phyloP scores from a whole-genome alignment of 2,113 vertebrate species.

The Hippocampus barbouri region DNA sequence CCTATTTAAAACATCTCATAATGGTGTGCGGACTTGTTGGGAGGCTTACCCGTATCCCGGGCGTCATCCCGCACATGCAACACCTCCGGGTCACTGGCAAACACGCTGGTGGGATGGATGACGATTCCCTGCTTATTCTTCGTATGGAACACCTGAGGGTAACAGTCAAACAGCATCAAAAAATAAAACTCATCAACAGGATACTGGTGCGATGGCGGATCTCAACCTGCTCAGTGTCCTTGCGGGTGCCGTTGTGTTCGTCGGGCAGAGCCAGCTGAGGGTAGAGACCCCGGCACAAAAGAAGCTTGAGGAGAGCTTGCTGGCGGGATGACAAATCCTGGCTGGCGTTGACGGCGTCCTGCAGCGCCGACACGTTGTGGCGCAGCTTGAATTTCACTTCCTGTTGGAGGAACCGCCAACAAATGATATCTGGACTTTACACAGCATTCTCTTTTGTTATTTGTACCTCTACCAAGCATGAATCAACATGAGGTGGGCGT shows the following conservation, averaged over 20 bases:
- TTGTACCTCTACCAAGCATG: no score
- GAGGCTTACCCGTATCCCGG: conserved; percentile 54
- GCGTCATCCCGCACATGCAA: conserved; percentile 66
- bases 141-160: conserved; percentile 85
- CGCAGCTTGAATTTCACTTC: conserved; percentile 91
- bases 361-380: conserved; percentile 80
- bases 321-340: conserved; percentile 73
- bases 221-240: conserved; percentile 86
- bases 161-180: background rate
- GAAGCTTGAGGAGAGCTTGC: conserved; percentile 78
- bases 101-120: conserved; percentile 86
- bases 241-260: conserved; percentile 81
- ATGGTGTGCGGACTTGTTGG: background rate
- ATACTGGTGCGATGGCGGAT: background rate
- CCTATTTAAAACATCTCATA: no score
- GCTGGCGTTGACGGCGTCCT: conserved; percentile 60
- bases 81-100: conserved; percentile 77
- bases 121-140: conserved; percentile 81
- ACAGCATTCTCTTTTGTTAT: no score
- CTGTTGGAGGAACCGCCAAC: conserved; percentile 52
- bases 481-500: no score
- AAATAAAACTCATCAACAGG: background rate
- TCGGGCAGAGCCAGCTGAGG: conserved; percentile 86
- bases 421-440: background rate
- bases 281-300: conserved; percentile 85